Conservation (phyloP, 2,113 vertebrate genomes). For the Dendrocopos noguchii region DNA sequence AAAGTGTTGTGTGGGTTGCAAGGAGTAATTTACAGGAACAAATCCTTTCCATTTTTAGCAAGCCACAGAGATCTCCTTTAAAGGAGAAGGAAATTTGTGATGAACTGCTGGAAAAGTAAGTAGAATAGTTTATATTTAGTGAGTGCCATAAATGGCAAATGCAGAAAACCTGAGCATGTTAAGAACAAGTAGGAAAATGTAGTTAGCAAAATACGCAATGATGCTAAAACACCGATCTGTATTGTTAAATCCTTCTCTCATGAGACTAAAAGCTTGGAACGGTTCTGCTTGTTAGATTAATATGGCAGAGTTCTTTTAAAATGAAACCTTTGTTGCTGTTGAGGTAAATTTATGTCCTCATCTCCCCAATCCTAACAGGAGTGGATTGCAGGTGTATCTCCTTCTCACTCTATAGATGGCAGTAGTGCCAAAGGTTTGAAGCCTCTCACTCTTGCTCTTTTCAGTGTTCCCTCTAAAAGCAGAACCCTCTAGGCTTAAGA, state of each 20-base stretch:
- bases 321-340: background rate
- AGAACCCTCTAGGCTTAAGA: background rate
- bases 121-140: background rate
- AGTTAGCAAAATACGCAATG: background rate
- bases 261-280: background rate
- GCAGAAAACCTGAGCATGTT: background rate
- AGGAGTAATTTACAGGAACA: conserved; percentile 1
- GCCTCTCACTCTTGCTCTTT: background rate
- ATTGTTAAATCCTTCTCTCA: background rate
- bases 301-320: background rate
- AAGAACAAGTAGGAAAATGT: background rate
- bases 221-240: background rate
- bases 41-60: background rate
- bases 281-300: background rate
- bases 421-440: conserved; percentile 31
- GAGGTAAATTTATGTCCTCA: background rate
- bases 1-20: background rate
- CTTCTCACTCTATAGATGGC: conserved; percentile 40
- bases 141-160: background rate
- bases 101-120: background rate
- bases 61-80: background rate
- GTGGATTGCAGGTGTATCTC: background rate
- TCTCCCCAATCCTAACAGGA: background rate
- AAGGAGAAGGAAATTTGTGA: background rate
- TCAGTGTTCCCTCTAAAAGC: background rate